Evolutionary conservation across 2,888 invertebrate species (phyloP), one percentile per base, ranked within the genome.

Genomic region (Spatulosminthurus flaviceps): DNA sequence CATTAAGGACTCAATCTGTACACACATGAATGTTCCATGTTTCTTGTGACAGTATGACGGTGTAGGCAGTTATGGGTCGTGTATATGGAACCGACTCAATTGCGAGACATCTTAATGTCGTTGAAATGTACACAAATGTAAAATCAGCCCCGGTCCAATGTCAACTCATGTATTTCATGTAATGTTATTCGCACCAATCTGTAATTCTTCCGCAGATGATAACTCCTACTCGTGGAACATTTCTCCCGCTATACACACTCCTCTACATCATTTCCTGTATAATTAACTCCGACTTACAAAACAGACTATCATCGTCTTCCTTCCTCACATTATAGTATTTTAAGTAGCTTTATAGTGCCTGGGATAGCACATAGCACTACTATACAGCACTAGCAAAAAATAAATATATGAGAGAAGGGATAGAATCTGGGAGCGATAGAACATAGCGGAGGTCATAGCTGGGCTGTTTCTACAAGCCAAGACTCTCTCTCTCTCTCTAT

Each of bases 1-100:
- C 67, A 76, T 76, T 76, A 76, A 76, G 76, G 76, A 76, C 76
- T 76, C 76, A 76, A 76, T 76, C 76, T 76, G 76, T 76, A 76
- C 22, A 24, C 66, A 76, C 69, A 69, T 76, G 76, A 76, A 76
- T 69, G 67, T 67, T 42, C 67, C 76, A 51, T 76, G 76, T 76
- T 24, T 41, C n/a, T 75, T 66, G 51, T 76, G 76, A 76, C 67
- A 76, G 76, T 67, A 22, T 76, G 24, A 42, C 29, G 41, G 76
- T 76, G 67, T 76, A 76, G 76, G 75, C 51, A 51, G 73, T 24
- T 29, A 74, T 34, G 61, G 43, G 19, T 74, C 61, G 61, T 61
- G n/a, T 73, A 28, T 64, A 64, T 64, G 64, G 1, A 22, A 24
- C 64, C 24, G 64, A 64, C 24, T 11, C 22, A 64, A 64, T 24